Conservation (phyloP, 2,113 vertebrate species). For the Edolisoma coerulescens region DNA sequence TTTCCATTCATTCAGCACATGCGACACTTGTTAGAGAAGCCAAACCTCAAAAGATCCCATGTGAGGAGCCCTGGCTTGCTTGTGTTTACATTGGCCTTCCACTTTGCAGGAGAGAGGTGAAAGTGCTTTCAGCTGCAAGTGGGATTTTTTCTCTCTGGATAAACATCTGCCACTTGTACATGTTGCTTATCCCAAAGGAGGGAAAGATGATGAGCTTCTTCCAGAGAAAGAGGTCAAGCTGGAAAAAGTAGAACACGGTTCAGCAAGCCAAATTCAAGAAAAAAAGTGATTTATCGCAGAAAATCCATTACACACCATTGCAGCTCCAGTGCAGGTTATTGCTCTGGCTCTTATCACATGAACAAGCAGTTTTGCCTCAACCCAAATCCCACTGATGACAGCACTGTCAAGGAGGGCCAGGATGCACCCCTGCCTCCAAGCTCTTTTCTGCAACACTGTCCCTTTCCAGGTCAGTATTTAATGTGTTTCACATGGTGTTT, state of each 20-base stretch:
- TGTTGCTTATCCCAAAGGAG: not conserved
- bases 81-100: not conserved
- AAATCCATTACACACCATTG: not conserved
- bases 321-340: not conserved
- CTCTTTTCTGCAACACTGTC: not conserved
- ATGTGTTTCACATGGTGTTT: not conserved
- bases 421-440: not conserved
- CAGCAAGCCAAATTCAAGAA: not conserved
- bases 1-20: not conserved
- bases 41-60: not conserved
- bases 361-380: not conserved
- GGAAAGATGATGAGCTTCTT: not conserved
- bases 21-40: not conserved
- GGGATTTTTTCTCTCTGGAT: not conserved
- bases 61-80: not conserved
- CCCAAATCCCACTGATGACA: not conserved
- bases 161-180: not conserved
- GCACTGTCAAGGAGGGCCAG: not conserved
- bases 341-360: not conserved
- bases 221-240: not conserved
- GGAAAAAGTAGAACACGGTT: not conserved
- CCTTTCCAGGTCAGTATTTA: not conserved
- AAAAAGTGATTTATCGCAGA: not conserved
- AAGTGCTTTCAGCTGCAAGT: not conserved
- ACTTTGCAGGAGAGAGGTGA: not conserved